Percentiles rank a stretch among this genome's conserved stretches.
Evolutionary conservation across 2,113 vertebrate species (phyloP).

Genomic region (Uria aalge): DNA sequence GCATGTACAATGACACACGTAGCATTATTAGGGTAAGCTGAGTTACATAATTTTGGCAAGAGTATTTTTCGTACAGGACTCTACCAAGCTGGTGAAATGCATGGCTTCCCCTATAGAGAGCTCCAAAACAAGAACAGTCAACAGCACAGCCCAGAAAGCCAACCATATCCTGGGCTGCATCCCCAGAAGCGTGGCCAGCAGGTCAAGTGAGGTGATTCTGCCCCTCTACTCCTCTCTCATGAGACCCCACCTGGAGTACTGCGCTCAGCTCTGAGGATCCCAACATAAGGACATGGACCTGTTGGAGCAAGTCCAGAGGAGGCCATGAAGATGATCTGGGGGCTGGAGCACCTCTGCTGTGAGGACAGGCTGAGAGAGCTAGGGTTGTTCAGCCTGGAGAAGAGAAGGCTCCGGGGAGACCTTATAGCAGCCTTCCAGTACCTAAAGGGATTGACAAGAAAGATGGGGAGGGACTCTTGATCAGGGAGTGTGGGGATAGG

Average conservation of each 20-base stretch:
- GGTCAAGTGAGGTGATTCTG: neutral
- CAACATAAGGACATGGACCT: neutral
- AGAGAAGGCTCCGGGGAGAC: neutral
- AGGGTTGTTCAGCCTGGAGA: neutral
- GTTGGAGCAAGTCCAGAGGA: neutral
- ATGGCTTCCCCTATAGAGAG: neutral
- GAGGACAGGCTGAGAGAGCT: neutral
- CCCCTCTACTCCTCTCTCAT: neutral
- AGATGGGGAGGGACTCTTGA: neutral
- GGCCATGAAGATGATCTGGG: neutral
- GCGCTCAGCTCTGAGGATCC: neutral
- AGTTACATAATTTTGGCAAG: neutral
- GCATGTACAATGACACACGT: accelerated
- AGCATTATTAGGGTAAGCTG: neutral
- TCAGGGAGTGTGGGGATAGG: neutral
- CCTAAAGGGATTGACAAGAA: neutral
- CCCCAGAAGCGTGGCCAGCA: neutral
- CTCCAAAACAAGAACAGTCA: neutral
- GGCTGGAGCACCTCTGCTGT: neutral
- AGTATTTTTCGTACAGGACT: neutral
- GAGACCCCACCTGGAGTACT: neutral
- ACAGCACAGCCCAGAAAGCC: neutral
- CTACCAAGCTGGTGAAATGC: neutral
- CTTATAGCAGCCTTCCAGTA: neutral
- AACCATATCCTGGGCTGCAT: neutral